Conservation (phyloP, 2,888 invertebrate species). For the Pseudococcus viburni region DNA sequence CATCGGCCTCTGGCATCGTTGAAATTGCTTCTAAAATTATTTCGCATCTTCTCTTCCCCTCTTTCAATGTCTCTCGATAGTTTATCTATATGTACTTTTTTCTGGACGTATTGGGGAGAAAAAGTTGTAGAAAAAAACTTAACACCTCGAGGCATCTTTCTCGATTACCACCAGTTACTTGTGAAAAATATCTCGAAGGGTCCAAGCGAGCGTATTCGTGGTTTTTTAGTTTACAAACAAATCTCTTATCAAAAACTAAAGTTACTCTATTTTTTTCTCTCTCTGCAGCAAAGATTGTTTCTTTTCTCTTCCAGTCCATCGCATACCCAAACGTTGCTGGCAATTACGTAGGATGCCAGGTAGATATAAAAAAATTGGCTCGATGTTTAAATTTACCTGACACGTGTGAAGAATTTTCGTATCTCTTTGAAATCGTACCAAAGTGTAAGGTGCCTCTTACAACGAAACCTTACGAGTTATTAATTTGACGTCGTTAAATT, state of each 20-base stretch:
- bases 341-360: background rate
- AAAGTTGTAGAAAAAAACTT: background rate
- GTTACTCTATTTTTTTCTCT: background rate
- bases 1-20: background rate
- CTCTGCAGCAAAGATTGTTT: background rate
- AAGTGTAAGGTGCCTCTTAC: background rate
- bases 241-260: background rate
- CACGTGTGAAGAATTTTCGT: background rate
- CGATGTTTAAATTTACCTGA: background rate
- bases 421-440: background rate
- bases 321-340: background rate
- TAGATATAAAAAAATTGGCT: background rate
- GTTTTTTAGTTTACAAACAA: background rate
- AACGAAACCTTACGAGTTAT: background rate
- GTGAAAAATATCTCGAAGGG: background rate
- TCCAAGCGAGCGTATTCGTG: background rate
- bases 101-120: background rate
- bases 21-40: conserved; percentile 24
- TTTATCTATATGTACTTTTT: conserved; percentile 22
- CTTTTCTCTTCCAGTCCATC: background rate
- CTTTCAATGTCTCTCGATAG: background rate
- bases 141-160: conserved; percentile 5
- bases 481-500: conserved; percentile 11
- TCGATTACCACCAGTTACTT: conserved; percentile 4
- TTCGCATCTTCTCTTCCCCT: background rate